Base-by-base conservation (phyloP, 1,140 invertebrate species). In the Zaprionus africanus region DNA sequence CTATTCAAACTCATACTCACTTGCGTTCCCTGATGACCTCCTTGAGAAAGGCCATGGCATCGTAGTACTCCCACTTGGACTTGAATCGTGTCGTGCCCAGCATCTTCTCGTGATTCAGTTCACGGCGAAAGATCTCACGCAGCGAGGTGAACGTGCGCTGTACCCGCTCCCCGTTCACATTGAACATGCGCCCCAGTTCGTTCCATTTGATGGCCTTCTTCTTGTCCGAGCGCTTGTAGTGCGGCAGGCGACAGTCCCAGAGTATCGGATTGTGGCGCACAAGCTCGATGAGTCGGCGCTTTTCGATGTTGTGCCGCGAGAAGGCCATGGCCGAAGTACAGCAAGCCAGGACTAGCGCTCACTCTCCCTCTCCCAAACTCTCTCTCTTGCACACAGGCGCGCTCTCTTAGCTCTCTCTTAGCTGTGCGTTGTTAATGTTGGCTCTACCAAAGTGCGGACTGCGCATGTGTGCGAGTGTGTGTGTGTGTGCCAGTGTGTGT, bases 61-160 rank as follows among this genome's bases (percentile, higher is more conserved):
- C 91, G 65, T 92, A 92, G 62, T 92, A 92, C n/a, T 92, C 91
- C 91, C 91, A 92, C 28, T 92, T 92, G 34, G 91, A 92, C 69
- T 91, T 92, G 43, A 92, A 92, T 0, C 85, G 78, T 9, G 73
- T 41, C 1, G 68, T 57, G 57, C 91, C 91, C 58, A 92, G 67
- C 91, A 92, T 81, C 68, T 92, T 92, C 46, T 92, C 91, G 57
- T 92, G 91, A 60, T 92, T 92, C n/a, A 92, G 62, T 59, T 92
- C 91, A 9, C 91, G 82, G 1, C 91, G 77, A 41, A 92, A 92
- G 67, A 92, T 92, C 63, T 92, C 91, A 1, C 91, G 81, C 5
- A 92, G 65, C 0, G 91, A 92, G 2, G 91, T 92, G 36, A 92
- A 92, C 4, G 91, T 92, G n/a, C 91, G 82, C 65, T 92, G 91